phyloP scores from a whole-genome alignment of 2,113 vertebrate genomes.

The Corythaixoides concolor region DNA sequence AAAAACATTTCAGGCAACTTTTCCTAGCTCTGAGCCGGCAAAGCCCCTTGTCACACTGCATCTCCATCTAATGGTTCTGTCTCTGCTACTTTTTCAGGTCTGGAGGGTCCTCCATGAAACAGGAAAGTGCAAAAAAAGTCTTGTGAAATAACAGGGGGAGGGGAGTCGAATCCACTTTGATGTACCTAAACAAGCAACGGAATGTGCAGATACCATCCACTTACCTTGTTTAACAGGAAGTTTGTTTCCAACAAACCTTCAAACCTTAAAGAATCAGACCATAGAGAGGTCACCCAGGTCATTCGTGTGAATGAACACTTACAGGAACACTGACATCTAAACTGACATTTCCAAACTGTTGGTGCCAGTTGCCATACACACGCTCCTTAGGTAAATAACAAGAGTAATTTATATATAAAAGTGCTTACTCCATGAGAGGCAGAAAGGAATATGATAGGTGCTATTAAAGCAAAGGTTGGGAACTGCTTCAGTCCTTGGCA shows the following conservation, averaged over 20 bases:
- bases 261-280: background rate
- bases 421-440: background rate
- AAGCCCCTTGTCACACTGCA: background rate
- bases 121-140: background rate
- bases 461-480: background rate
- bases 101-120: background rate
- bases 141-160: background rate
- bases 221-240: background rate
- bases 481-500: background rate
- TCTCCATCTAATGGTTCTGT: background rate
- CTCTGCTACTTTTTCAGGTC: background rate
- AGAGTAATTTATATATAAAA: background rate
- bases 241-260: background rate
- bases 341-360: background rate
- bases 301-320: rapidly evolving
- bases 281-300: background rate
- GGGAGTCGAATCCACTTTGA: background rate
- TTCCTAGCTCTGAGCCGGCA: background rate
- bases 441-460: background rate
- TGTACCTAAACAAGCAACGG: background rate
- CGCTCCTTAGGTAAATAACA: background rate
- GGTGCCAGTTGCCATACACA: background rate
- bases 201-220: rapidly evolving
- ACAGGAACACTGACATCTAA: background rate
- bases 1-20: background rate